A percentile compares a stretch with the other conserved stretches of the same genome.
These are phyloP conservation scores for Thalassophryne amazonica DNA, from an alignment of 2,797 vertebrate genomes.

Conservation along the genomic window DNA sequence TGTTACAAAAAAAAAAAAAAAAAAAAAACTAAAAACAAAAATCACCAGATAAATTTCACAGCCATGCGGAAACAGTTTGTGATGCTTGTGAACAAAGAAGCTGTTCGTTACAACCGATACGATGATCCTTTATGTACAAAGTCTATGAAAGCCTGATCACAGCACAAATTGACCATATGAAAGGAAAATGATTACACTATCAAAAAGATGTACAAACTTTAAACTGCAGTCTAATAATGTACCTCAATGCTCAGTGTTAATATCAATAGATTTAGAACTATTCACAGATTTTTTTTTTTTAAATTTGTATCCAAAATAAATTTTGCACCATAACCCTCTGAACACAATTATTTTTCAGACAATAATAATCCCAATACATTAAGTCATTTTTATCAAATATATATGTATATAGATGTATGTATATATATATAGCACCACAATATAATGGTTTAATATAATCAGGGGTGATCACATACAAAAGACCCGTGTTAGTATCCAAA, in stretches of 20 bases:
- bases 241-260: slow-evolving; percentile 84
- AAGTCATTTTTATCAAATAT: slow-evolving; percentile 92
- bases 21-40: too few relatives aligned
- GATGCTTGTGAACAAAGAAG: slow-evolving; percentile 90
- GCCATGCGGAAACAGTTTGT: slow-evolving; percentile 91
- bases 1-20: slow-evolving; percentile 85
- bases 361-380: slow-evolving; percentile 90
- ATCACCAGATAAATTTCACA: slow-evolving; percentile 92
- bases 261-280: slow-evolving; percentile 71
- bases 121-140: slow-evolving; percentile 86
- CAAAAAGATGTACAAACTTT: slow-evolving; percentile 94
- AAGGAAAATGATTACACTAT: slow-evolving; percentile 86
- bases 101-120: slow-evolving; percentile 69
- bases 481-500: slow-evolving; percentile 97
- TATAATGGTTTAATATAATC: slow-evolving; percentile 89
- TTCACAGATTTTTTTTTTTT: slow-evolving; percentile 65
- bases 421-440: slow-evolving; percentile 89
- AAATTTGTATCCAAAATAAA: slow-evolving; percentile 94
- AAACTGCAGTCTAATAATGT: slow-evolving; percentile 88
- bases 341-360: slow-evolving; percentile 90
- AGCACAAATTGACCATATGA: slow-evolving; percentile 90
- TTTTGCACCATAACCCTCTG: slow-evolving; percentile 85
- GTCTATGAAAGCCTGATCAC: slow-evolving; percentile 87
- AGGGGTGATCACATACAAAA: slow-evolving; percentile 89
- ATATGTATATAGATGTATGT: background rate